phyloP scores from a whole-genome alignment of 2,113 vertebrate species.

The mouse (Mus musculus) region DNA sequence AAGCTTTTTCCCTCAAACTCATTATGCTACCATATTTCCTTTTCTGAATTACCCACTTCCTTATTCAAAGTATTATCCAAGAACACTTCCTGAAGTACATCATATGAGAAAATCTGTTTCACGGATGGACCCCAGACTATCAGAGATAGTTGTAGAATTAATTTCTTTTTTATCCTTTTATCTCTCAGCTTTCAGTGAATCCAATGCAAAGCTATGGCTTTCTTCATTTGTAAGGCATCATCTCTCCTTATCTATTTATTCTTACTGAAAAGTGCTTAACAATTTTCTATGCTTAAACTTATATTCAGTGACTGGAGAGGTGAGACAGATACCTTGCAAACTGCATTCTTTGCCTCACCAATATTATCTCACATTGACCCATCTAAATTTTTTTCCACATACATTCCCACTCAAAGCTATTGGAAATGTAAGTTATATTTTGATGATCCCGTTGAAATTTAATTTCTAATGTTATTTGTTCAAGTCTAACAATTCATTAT shows the following conservation, averaged over 20 bases:
- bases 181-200: accelerated
- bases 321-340: neutral
- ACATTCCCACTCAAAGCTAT: neutral
- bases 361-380: neutral
- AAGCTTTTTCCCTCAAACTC: neutral
- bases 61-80: neutral
- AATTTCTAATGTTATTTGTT: conserved; percentile 32
- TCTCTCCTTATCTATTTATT: neutral
- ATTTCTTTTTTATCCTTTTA: neutral
- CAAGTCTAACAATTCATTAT: neutral
- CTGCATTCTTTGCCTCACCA: neutral
- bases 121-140: neutral
- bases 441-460: neutral
- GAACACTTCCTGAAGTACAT: neutral
- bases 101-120: neutral
- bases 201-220: neutral
- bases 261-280: neutral
- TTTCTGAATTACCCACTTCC: neutral
- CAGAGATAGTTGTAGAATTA: neutral
- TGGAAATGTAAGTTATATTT: neutral
- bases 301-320: neutral
- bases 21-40: neutral
- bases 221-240: neutral
- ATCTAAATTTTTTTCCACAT: neutral
- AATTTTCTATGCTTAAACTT: neutral